Percentiles rank a stretch among this genome's conserved stretches.
Conservation (phyloP, 2,797 vertebrate species). For the Echiichthys vipera region DNA sequence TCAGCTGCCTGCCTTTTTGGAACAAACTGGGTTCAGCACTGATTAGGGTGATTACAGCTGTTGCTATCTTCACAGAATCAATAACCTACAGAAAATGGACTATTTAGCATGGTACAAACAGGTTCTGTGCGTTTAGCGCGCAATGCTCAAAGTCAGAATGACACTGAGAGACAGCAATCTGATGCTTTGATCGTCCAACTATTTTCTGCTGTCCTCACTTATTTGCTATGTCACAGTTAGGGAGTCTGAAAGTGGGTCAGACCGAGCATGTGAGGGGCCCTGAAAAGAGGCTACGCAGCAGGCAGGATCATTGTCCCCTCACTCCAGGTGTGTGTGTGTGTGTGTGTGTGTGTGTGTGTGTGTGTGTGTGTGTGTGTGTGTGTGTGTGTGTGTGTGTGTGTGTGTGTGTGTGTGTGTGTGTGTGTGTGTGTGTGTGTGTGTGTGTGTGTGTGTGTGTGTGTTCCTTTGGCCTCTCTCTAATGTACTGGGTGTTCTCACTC, state of each 20-base stretch:
- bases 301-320: conserved; percentile 25
- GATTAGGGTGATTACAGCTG: conserved; percentile 35
- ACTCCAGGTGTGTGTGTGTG: conserved; percentile 36
- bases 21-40: conserved; percentile 44
- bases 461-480: conserved; percentile 39
- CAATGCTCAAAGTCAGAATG: background rate
- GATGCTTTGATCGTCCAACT: conserved; percentile 4
- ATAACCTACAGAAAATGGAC: background rate
- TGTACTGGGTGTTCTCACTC: conserved; percentile 54
- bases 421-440: background rate
- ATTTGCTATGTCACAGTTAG: conserved; percentile 37
- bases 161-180: background rate
- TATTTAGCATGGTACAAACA: background rate
- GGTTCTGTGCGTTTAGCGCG: background rate
- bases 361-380: background rate
- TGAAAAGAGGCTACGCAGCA: conserved; percentile 42
- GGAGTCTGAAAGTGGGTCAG: conserved; percentile 63
- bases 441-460: conserved; percentile 20
- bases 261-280: conserved; percentile 35
- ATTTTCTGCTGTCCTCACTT: conserved; percentile 16
- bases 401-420: conserved; percentile 5
- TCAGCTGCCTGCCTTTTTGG: conserved; percentile 54
- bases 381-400: conserved; percentile 18
- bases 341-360: background rate
- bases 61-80: conserved; percentile 10